phyloP scores from a whole-genome alignment of 1,140 invertebrate species.

The Acromyrmex echinatior region DNA sequence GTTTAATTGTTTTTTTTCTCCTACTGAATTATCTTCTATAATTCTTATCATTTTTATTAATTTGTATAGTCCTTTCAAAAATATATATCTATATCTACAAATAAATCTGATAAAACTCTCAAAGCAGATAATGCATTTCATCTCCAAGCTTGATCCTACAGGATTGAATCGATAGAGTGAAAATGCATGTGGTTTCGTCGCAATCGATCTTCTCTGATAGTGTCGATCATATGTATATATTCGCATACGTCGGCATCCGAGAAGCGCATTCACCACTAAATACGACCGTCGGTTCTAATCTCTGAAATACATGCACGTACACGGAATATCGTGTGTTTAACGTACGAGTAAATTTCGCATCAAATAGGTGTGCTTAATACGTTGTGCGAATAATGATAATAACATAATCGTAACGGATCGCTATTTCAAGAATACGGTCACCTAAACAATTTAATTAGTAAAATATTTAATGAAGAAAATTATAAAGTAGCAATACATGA shows the following conservation, averaged over 20 bases:
- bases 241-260: not conserved
- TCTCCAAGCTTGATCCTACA: constrained; percentile 4
- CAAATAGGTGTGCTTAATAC: not conserved
- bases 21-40: not conserved
- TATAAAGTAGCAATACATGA: not conserved
- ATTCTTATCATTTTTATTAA: constrained; percentile 8
- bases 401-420: not conserved
- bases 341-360: constrained; percentile 12
- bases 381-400: not conserved
- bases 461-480: not conserved
- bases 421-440: not conserved
- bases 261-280: constrained; percentile 31
- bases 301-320: not conserved
- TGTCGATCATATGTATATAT: constrained; percentile 15
- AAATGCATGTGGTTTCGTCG: not conserved
- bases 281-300: constrained; percentile 6
- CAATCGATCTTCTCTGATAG: not conserved
- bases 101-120: not conserved
- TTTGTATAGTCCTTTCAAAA: not conserved
- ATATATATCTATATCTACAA: not conserved
- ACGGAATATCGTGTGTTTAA: constrained; percentile 15
- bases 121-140: not conserved
- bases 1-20: not conserved
- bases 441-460: not conserved
- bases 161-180: constrained; percentile 7